phyloP scores from a whole-genome alignment of 2,113 vertebrate species.

The Myxocyprinus asiaticus region DNA sequence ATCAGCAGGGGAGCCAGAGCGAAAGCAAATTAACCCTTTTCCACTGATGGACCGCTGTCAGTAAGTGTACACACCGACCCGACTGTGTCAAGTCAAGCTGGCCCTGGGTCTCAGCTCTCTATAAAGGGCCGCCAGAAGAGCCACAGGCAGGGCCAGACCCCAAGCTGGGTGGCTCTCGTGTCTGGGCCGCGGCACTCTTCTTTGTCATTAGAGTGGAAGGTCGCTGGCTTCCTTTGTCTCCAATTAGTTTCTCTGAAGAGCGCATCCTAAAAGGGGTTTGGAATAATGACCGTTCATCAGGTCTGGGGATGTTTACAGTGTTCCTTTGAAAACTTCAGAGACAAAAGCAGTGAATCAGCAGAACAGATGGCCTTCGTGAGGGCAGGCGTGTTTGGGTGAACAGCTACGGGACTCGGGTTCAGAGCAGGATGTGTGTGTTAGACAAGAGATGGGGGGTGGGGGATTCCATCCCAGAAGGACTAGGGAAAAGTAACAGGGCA shows the following conservation, averaged over 20 bases:
- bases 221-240: constrained; percentile 71
- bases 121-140: constrained; percentile 33
- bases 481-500: constrained; percentile 20
- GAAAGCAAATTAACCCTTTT: constrained; percentile 57
- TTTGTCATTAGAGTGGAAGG: constrained; percentile 64
- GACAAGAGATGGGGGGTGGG: constrained; percentile 13
- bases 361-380: constrained; percentile 53
- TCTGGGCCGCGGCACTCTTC: constrained; percentile 41
- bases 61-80: constrained; percentile 15
- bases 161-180: constrained; percentile 54
- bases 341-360: constrained; percentile 53
- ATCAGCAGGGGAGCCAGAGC: constrained; percentile 39
- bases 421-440: constrained; percentile 29
- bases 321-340: constrained; percentile 55
- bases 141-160: constrained; percentile 48
- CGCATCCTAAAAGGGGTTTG: constrained; percentile 72
- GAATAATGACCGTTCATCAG: constrained; percentile 78
- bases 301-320: constrained; percentile 45
- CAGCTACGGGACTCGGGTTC: constrained; percentile 32
- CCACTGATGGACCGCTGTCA: constrained; percentile 46
- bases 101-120: constrained; percentile 8
- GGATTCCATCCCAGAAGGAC: constrained; percentile 47
- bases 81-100: constrained; percentile 28
- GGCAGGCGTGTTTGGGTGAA: constrained; percentile 51
- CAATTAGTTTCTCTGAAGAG: constrained; percentile 76